Evolutionary conservation across 1,140 invertebrate genomes (phyloP).

Genomic region (Heterodera schachtii): DNA sequence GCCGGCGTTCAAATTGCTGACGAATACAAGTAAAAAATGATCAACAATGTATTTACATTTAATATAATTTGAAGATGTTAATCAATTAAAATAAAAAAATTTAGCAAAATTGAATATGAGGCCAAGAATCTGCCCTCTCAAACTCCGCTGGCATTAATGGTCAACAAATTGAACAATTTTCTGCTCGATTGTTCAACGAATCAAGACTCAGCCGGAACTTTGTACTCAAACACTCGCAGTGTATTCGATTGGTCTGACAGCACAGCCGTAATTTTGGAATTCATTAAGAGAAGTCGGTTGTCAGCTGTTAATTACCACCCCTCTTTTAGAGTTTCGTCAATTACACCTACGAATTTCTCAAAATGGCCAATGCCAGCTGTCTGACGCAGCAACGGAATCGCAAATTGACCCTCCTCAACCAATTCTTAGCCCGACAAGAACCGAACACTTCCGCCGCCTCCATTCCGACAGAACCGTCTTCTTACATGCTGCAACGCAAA

Average conservation of each 20-base stretch:
- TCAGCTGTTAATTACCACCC: not conserved
- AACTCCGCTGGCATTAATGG: constrained; percentile 22
- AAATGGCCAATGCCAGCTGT: constrained; percentile 26
- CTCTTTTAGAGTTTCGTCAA: constrained; percentile 30
- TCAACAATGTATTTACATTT: not conserved
- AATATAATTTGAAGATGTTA: not conserved
- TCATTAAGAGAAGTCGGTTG: not conserved
- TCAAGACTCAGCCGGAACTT: not conserved
- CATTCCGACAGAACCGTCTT: not conserved
- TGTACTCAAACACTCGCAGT: constrained; percentile 23
- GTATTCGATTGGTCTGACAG: constrained; percentile 36
- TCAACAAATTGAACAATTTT: constrained; percentile 34
- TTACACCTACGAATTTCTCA: constrained; percentile 36
- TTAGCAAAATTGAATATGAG: constrained; percentile 37
- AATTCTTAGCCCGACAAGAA: not conserved
- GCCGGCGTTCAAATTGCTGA: constrained; percentile 22
- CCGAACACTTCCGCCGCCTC: not conserved
- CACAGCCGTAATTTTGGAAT: constrained; percentile 23
- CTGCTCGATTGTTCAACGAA: constrained; percentile 32
- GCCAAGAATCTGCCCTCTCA: constrained; percentile 29
- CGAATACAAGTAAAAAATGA: constrained; percentile 29
- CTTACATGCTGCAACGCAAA: constrained; percentile 12
- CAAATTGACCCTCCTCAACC: constrained; percentile 21
- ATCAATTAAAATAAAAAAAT: not conserved
- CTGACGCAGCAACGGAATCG: constrained; percentile 14